A percentile compares a stretch with the other conserved stretches of the same genome.
Evolutionary conservation across 2,113 vertebrate species (phyloP).

Genomic region (Pheucticus melanocephalus): DNA sequence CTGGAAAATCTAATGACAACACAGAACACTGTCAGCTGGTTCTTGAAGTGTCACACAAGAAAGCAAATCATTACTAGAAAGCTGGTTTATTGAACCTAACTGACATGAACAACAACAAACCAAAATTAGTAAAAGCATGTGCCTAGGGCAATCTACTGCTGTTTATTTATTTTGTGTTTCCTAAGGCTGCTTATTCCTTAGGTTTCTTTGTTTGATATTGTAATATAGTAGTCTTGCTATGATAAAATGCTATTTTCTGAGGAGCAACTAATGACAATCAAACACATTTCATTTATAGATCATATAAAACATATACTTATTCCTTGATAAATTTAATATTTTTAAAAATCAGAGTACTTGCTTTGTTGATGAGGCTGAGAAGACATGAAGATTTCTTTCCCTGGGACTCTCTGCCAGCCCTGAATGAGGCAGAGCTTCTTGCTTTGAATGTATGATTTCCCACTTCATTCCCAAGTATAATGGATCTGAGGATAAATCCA

Average conservation of each 20-base stretch:
- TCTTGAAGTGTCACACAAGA: background rate
- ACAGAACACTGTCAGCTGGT: background rate
- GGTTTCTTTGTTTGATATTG: background rate
- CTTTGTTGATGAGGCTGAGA: background rate
- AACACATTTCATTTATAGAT: background rate
- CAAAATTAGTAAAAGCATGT: constrained; percentile 42
- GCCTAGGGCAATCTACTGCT: constrained; percentile 20
- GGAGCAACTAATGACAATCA: background rate
- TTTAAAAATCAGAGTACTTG: background rate
- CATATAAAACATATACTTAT: background rate
- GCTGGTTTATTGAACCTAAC: constrained; percentile 15
- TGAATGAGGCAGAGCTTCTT: background rate
- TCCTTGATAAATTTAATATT: background rate
- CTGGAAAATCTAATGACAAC: constrained; percentile 39
- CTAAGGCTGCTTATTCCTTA: background rate
- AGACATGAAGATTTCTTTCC: background rate
- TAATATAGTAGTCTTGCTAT: background rate
- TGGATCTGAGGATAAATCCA: background rate
- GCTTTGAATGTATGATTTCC: background rate
- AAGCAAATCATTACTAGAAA: constrained; percentile 28
- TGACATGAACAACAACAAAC: constrained; percentile 42
- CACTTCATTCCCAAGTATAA: background rate
- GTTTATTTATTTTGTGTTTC: constrained; percentile 22
- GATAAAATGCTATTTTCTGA: background rate
- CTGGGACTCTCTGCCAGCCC: background rate